Evolutionary conservation across 2,888 invertebrate species (phyloP).

Genomic region (Acanthococcus lagerstroemiae): DNA sequence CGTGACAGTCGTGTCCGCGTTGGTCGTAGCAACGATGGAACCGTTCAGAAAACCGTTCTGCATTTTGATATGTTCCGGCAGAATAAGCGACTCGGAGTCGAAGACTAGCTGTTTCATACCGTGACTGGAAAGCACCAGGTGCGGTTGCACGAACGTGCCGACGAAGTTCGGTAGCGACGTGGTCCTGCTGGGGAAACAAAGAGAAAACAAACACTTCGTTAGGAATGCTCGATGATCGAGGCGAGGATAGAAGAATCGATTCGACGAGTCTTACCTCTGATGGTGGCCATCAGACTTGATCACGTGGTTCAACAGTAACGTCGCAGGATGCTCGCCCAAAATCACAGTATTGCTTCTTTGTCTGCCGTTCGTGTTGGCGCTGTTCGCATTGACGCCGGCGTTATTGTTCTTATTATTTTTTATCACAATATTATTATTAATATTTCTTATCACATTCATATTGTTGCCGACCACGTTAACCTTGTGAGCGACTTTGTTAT

Average conservation of each 20-base stretch:
- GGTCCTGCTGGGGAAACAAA: slow-evolving; percentile 42
- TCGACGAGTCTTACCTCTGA: slow-evolving; percentile 7
- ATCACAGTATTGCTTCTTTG: slow-evolving; percentile 34
- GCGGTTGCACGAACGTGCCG: slow-evolving; percentile 42
- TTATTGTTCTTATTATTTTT: slow-evolving; percentile 32
- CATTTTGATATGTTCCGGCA: slow-evolving; percentile 23
- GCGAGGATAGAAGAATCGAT: background rate
- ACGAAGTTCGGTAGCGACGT: slow-evolving; percentile 53
- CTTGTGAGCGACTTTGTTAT: background rate
- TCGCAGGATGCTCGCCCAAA: slow-evolving; percentile 42
- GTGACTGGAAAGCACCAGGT: slow-evolving; percentile 24
- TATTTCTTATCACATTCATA: slow-evolving; percentile 12
- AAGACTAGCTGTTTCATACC: slow-evolving; percentile 30
- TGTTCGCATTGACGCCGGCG: slow-evolving; percentile 30
- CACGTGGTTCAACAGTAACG: slow-evolving; percentile 46
- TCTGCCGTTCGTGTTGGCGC: slow-evolving; percentile 35
- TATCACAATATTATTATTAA: slow-evolving; percentile 30
- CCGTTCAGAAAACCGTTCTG: slow-evolving; percentile 24
- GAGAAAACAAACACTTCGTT: background rate
- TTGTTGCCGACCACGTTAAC: slow-evolving; percentile 1
- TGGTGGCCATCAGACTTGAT: slow-evolving; percentile 38
- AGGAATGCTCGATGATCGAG: background rate
- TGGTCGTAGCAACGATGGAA: slow-evolving; percentile 19
- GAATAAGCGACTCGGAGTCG: slow-evolving; percentile 21
- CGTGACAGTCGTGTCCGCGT: slow-evolving; percentile 11